A percentile compares a stretch with the other conserved stretches of the same genome.
These are phyloP conservation scores for Cataglyphis altisquamis DNA, from an alignment of 2,888 invertebrate genomes.

Conservation along the genomic window DNA sequence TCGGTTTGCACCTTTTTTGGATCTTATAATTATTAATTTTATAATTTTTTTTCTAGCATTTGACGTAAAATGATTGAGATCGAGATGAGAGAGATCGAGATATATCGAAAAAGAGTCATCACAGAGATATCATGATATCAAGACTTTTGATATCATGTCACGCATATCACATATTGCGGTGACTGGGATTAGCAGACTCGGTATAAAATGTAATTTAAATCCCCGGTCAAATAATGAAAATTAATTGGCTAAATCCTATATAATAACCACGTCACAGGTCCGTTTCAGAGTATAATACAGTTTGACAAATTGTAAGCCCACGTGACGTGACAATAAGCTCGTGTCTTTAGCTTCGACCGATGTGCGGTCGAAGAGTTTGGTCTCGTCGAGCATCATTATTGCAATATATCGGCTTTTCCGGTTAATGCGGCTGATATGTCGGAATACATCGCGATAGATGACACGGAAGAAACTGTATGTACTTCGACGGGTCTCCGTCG, in stretches of 20 bases:
- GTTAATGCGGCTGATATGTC: constrained; percentile 58
- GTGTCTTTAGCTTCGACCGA: constrained; percentile 1
- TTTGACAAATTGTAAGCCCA: constrained; percentile 29
- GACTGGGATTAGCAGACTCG: background rate
- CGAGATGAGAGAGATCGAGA: background rate
- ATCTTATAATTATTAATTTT: background rate
- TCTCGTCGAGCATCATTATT: constrained; percentile 25
- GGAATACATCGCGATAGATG: constrained; percentile 61
- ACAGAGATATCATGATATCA: background rate
- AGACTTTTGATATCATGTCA: background rate
- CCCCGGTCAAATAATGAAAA: constrained; percentile 17
- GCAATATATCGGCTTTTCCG: constrained; percentile 52
- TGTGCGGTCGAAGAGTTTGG: constrained; percentile 12
- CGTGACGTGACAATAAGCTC: constrained; percentile 24
- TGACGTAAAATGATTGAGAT: background rate
- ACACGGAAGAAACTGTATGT: constrained; percentile 63
- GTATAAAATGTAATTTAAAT: background rate
- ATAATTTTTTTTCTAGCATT: background rate
- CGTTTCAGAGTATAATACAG: constrained; percentile 4
- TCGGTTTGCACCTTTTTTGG: background rate
- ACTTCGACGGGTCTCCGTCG: constrained; percentile 57
- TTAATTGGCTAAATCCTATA: constrained; percentile 13
- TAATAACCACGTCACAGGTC: constrained; percentile 6
- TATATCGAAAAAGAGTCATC: background rate
- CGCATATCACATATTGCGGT: background rate